These are phyloP conservation scores for Microcebus tavaratra DNA, from an alignment of 2,113 vertebrate species.

Conservation along the genomic window DNA sequence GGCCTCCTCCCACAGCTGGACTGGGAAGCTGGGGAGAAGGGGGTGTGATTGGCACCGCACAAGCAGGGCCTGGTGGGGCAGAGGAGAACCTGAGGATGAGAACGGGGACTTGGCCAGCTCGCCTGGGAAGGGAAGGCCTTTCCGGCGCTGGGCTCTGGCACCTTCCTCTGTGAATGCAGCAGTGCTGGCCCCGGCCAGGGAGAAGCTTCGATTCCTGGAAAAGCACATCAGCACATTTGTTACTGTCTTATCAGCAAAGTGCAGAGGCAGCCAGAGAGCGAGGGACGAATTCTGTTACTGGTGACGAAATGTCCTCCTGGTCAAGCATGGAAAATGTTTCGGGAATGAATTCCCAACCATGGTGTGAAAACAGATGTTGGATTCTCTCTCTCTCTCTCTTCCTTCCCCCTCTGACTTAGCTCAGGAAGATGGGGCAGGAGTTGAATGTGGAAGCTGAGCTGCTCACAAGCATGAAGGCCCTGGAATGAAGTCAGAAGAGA, in stretches of 20 bases:
- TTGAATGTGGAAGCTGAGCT: background rate
- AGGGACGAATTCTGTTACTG: slow-evolving; percentile 65
- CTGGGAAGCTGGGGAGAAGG: background rate
- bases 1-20: background rate
- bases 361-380: slow-evolving; percentile 74
- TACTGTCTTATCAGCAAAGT: slow-evolving; percentile 74
- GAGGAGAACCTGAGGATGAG: background rate
- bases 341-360: slow-evolving; percentile 64
- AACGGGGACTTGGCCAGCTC: background rate
- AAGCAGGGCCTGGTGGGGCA: background rate
- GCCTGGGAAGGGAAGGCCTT: background rate
- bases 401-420: background rate
- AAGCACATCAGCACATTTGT: slow-evolving; percentile 64
- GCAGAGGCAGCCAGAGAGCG: slow-evolving; percentile 53
- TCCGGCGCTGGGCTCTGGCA: background rate
- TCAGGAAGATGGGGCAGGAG: slow-evolving; percentile 38
- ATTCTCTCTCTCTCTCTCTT: background rate
- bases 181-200: background rate
- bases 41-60: background rate
- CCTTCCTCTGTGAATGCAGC: background rate
- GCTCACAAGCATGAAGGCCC: background rate
- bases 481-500: background rate
- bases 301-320: slow-evolving; percentile 56
- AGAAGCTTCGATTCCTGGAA: slow-evolving; percentile 74
- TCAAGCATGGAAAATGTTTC: slow-evolving; percentile 64